These are phyloP conservation scores for Cnemophilus loriae DNA, from an alignment of 2,113 vertebrate genomes.

Conservation along the genomic window DNA sequence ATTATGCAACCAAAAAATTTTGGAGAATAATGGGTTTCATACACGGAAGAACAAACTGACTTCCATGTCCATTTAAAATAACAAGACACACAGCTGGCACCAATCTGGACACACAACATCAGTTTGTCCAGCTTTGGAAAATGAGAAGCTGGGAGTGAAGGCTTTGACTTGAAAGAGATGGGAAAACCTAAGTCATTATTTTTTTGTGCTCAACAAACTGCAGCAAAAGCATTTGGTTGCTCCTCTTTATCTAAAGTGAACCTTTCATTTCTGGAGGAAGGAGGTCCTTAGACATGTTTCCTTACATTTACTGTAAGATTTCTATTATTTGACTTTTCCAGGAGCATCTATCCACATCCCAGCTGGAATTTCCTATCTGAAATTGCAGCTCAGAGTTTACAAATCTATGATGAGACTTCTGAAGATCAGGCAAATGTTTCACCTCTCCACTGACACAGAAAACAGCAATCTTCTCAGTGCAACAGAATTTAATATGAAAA, in stretches of 20 bases:
- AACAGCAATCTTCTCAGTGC: not conserved
- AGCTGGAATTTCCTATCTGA: not conserved
- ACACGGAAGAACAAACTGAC: not conserved
- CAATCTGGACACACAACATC: not conserved
- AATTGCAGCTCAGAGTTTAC: not conserved
- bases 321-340: not conserved
- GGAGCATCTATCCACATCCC: not conserved
- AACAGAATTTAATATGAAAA: not conserved
- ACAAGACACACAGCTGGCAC: not conserved
- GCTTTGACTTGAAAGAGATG: not conserved
- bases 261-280: not conserved
- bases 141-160: not conserved
- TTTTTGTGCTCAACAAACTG: not conserved
- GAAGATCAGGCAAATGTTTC: not conserved
- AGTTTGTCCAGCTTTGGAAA: not conserved
- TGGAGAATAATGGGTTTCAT: not conserved
- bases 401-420: not conserved
- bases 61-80: not conserved
- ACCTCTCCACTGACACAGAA: not conserved
- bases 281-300: not conserved
- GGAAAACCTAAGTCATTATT: not conserved
- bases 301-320: not conserved
- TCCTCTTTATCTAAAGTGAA: not conserved
- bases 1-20: not conserved
- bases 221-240: not conserved